Evolutionary conservation across 2,113 vertebrate genomes (phyloP).

Genomic region (Paracanthobrama guichenoti): DNA sequence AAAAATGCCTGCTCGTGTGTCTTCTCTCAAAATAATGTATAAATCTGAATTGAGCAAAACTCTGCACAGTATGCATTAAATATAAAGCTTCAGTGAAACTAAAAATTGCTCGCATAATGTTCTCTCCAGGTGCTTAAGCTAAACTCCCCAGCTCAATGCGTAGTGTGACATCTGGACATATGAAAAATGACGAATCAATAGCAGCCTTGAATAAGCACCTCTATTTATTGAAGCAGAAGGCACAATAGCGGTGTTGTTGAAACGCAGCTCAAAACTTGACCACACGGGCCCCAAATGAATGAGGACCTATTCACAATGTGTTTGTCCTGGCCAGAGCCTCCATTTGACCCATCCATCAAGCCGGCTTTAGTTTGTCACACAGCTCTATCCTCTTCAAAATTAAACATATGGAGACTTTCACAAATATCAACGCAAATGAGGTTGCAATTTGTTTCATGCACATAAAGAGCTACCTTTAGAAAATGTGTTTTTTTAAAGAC

Average conservation of each 20-base stretch:
- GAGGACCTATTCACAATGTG: slow-evolving; percentile 68
- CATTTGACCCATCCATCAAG: slow-evolving; percentile 64
- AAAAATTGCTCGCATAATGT: background rate
- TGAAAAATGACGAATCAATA: slow-evolving; percentile 76
- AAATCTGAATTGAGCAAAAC: background rate
- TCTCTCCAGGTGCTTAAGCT: slow-evolving; percentile 33
- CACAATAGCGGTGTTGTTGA: slow-evolving; percentile 75
- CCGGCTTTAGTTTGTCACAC: slow-evolving; percentile 51
- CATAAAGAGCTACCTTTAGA: background rate
- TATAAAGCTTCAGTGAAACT: slow-evolving; percentile 14
- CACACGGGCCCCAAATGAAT: slow-evolving; percentile 65
- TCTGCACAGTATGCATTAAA: background rate
- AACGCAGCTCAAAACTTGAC: slow-evolving; percentile 70
- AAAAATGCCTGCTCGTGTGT: slow-evolving; percentile 15
- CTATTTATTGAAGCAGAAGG: slow-evolving; percentile 76
- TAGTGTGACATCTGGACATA: slow-evolving; percentile 59
- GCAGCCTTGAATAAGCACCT: slow-evolving; percentile 74
- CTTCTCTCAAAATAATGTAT: slow-evolving; percentile 19
- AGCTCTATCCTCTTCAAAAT: slow-evolving; percentile 55
- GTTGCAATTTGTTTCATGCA: background rate
- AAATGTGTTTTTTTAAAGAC: background rate
- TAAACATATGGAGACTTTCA: slow-evolving; percentile 27
- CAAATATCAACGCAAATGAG: slow-evolving; percentile 8
- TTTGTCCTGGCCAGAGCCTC: slow-evolving; percentile 65
- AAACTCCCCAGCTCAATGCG: background rate